Evolutionary conservation across 2,113 vertebrate species (phyloP), one percentile per base, ranked within the genome.

Genomic region (Pagrus major): DNA sequence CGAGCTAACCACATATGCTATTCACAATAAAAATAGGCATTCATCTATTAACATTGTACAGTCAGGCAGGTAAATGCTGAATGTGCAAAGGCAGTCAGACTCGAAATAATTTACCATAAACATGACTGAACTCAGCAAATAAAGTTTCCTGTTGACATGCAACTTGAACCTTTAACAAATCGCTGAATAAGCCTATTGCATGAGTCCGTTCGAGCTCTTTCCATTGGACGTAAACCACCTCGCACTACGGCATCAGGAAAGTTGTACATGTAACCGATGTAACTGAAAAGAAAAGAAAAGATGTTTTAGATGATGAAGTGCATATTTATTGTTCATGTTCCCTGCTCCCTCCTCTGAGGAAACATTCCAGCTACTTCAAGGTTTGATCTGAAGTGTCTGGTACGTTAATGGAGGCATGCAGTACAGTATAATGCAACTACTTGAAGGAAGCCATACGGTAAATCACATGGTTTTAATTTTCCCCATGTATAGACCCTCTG

Each of bases 131-230:
- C 9, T 64, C 18, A 16, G 14, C 20, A 18, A 71, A 65, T 21
- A 1, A 29, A 35, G 33, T 77, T 78, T 80, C 56, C 71, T 70
- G 58, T 51, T 74, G 29, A 51, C 31, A 46, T 69, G 25, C 41
- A 71, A 41, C n/a, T 69, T 55, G 42, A 63, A 25, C 63, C 7
- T 64, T 49, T 47, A 39, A 29, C 35, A 29, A 52, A 35, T 33
- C 44, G 65, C 29, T 9, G 23, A 37, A 47, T 5, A 25, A 35
- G 10, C 41, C 20, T 29, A 12, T 11, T 64, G 52, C 39, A 66
- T 14, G 20, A 71, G 27, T 29, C 8, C 27, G 23, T 55, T 35
- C 1, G 11, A 35, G 39, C 21, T 73, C 37, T 47, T 47, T 52
- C 7, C n/a, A 25, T 2, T 20, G 25, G 10, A 65, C 12, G 20